A percentile compares a stretch with the other conserved stretches of the same genome.
Conservation (phyloP, 2,888 invertebrate species). For the Hydriomena furcata region DNA sequence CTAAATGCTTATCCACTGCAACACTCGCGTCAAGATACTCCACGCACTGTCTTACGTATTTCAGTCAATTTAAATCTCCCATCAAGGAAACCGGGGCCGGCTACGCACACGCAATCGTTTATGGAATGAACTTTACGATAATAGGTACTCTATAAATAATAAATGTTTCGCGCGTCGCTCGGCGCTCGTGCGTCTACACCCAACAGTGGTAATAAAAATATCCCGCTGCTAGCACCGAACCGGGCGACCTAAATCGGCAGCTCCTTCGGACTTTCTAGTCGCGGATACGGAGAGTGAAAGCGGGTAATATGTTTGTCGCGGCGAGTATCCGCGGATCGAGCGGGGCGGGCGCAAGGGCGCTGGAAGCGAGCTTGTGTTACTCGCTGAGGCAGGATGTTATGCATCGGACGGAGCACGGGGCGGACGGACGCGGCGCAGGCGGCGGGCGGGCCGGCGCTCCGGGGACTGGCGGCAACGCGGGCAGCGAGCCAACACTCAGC, state of each 20-base stretch:
- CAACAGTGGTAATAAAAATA: constrained; percentile 80
- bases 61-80: constrained; percentile 29
- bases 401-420: constrained; percentile 1
- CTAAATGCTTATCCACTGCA: constrained; percentile 63
- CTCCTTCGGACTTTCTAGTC: constrained; percentile 56
- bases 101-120: constrained; percentile 54
- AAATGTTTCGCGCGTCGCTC: constrained; percentile 70
- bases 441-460: constrained; percentile 67
- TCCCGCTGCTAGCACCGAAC: constrained; percentile 77
- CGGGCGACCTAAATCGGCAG: constrained; percentile 80
- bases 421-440: constrained; percentile 54
- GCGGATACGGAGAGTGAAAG: constrained; percentile 43
- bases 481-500: constrained; percentile 67
- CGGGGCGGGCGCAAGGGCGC: constrained; percentile 21
- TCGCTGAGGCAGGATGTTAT: constrained; percentile 7
- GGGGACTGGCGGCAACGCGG: constrained; percentile 72
- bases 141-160: constrained; percentile 69
- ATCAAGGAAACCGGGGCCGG: constrained; percentile 45
- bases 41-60: constrained; percentile 28
- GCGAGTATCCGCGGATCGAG: constrained; percentile 34
- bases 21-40: constrained; percentile 28
- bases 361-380: constrained; percentile 43
- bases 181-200: constrained; percentile 72
- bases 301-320: constrained; percentile 9
- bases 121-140: constrained; percentile 79